Percentiles rank a stretch among this genome's conserved stretches.
These are phyloP conservation scores for Conops quadrifasciatus DNA, from an alignment of 2,888 invertebrate species.

Conservation along the genomic window DNA sequence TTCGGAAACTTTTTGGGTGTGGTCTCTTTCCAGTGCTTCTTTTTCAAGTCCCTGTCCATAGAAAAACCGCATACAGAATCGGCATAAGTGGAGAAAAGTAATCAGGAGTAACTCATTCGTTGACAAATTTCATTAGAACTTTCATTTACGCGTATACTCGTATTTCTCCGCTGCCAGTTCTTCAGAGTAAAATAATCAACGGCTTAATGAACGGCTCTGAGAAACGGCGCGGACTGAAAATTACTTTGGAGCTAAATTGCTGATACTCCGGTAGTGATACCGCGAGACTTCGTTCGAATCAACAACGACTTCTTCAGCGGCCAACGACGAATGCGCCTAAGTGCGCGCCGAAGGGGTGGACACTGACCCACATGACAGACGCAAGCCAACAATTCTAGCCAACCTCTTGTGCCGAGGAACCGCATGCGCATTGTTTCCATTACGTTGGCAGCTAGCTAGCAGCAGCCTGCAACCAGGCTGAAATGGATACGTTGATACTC, in stretches of 20 bases:
- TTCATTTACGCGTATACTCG: not conserved
- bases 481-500: not conserved
- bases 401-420: slow-evolving; percentile 4
- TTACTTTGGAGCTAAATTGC: slow-evolving; percentile 18
- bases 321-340: not conserved
- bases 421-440: not conserved
- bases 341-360: not conserved
- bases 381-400: not conserved
- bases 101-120: no score
- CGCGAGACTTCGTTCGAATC: slow-evolving; percentile 1
- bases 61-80: no score
- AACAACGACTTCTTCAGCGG: not conserved
- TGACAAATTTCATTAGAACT: no score
- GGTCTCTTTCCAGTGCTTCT: no score
- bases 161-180: not conserved
- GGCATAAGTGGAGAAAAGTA: no score
- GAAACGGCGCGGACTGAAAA: slow-evolving; percentile 11
- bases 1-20: no score
- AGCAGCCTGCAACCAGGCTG: not conserved
- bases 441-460: not conserved
- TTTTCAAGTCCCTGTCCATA: no score
- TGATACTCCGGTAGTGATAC: slow-evolving; percentile 22
- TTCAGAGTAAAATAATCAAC: not conserved
- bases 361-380: slow-evolving; percentile 17
- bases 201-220: not conserved